Evolutionary conservation across 2,888 invertebrate species (phyloP), one percentile per base, ranked within the genome.

Genomic region (Aphodius granarius): DNA sequence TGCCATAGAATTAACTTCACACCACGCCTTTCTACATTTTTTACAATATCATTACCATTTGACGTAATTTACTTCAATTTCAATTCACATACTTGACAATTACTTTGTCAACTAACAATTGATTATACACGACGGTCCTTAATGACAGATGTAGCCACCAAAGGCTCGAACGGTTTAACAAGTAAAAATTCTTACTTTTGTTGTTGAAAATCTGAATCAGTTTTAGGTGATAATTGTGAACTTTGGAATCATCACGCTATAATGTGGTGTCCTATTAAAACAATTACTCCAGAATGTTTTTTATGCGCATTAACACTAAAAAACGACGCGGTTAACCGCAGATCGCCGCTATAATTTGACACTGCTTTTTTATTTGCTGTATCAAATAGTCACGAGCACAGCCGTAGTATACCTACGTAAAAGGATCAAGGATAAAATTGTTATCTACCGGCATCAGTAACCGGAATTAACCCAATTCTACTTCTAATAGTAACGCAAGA

Each of bases 401-500:
- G 43, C 43, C 13, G 3, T 6, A 43, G 43, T 43, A n/a, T n/a
- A n/a, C n/a, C n/a, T n/a, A 43, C 43, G 43, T 43, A 43, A 43
- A 43, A 43, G 6, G 13, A 43, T 13, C 43, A 43, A 43, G 43
- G 43, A 43, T 43, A 43, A 43, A 43, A 43, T 43, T 43, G 13
- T 43, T 43, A 43, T 43, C 43, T 43, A 43, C 43, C 43, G 43
- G 43, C 43, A 43, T 3, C 43, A 43, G 2, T 13, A 43, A 43
- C 43, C 2, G 43, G 43, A 43, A 43, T 43, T 66, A 66, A 18
- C 19, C 13, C 18, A 66, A 66, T 66, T 66, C n/a, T 17, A 18
- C 18, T 66, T 66, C 43, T 20, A 66, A 75, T 72, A 66, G 43
- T 2, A 65, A 65, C 19, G 68, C 20, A 68, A 68, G 15, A 19